These are phyloP conservation scores for Blomia tropicalis DNA, from an alignment of 2,888 invertebrate species.

Conservation along the genomic window DNA sequence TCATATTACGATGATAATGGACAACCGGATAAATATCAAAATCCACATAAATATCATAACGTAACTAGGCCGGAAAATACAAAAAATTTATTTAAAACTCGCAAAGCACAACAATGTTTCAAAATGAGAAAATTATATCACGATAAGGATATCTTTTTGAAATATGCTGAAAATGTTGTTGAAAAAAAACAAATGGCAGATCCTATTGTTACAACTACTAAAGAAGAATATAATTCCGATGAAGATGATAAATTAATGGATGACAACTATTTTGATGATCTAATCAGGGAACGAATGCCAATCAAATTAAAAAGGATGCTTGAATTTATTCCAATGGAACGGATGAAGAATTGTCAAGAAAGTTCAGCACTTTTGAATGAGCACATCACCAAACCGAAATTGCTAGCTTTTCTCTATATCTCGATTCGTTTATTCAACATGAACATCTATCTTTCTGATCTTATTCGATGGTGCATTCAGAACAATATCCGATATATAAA, in stretches of 20 bases:
- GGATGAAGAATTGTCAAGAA: neutral
- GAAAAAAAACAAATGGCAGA: neutral
- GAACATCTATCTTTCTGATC: constrained; percentile 20
- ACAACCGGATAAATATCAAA: neutral
- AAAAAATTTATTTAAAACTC: neutral
- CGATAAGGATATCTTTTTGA: neutral
- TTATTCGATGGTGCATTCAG: constrained; percentile 22
- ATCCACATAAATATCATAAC: neutral
- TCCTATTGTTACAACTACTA: neutral
- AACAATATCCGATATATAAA: constrained; percentile 18
- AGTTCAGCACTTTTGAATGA: constrained; percentile 8
- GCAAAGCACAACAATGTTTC: neutral
- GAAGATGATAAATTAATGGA: constrained; percentile 1
- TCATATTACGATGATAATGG: neutral
- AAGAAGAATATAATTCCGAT: neutral
- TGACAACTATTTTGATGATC: neutral
- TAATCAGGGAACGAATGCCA: neutral
- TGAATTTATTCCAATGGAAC: neutral
- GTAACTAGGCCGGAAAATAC: too few relatives aligned
- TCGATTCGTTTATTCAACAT: constrained; percentile 7
- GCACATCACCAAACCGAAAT: constrained; percentile 18
- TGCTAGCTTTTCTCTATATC: constrained; percentile 17
- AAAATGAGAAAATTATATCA: neutral
- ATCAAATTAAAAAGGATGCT: neutral
- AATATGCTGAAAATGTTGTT: constrained; percentile 3